Conservation (phyloP, 2,888 invertebrate species). For the Troides helena region DNA sequence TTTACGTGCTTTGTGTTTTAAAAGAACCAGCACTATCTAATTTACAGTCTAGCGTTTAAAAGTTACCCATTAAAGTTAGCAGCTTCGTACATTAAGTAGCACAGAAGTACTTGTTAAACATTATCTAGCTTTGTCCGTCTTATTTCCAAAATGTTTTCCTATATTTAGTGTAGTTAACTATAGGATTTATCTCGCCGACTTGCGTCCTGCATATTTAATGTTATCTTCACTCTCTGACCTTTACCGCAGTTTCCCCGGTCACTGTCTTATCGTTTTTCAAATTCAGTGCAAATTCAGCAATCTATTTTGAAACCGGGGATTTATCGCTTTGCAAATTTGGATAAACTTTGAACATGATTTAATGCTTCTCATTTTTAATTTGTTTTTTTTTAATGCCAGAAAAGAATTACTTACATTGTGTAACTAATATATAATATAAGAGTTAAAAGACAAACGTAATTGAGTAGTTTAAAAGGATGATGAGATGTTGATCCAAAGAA, state of each 20-base stretch:
- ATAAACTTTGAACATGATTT: neutral
- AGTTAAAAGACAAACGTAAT: neutral
- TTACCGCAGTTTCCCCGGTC: slow-evolving; percentile 8
- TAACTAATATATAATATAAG: neutral
- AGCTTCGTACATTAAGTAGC: neutral
- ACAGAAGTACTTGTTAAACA: neutral
- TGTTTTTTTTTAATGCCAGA: neutral
- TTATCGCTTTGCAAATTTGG: neutral
- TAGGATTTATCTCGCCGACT: slow-evolving; percentile 19
- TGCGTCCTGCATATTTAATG: slow-evolving; percentile 24
- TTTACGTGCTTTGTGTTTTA: too few species aligned
- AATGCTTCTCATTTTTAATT: neutral
- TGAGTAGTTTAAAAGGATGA: neutral
- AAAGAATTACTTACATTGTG: neutral
- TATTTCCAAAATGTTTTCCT: neutral
- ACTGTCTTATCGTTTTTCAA: slow-evolving; percentile 9
- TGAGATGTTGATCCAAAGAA: neutral
- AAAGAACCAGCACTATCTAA: too few species aligned
- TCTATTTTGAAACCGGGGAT: neutral
- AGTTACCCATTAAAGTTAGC: too few species aligned
- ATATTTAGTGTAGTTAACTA: slow-evolving; percentile 13
- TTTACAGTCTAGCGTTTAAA: too few species aligned
- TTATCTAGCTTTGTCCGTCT: neutral
- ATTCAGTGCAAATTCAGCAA: neutral
- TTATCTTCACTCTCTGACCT: slow-evolving; percentile 14